phyloP scores from a whole-genome alignment of 2,888 invertebrate genomes.

The Rhamphomyia laevipes region DNA sequence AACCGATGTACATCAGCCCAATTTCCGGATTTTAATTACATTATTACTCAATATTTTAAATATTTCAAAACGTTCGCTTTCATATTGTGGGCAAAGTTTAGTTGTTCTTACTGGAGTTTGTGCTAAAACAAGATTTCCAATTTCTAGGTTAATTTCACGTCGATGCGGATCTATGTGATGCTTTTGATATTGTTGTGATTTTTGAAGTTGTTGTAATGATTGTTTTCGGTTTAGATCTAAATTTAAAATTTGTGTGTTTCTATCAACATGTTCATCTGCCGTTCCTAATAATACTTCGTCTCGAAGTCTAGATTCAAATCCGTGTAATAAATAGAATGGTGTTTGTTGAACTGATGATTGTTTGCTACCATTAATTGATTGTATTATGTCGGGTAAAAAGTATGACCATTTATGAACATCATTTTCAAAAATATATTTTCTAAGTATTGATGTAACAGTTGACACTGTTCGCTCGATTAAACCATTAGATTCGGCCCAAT shows the following conservation, averaged over 20 bases:
- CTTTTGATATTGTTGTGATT: not conserved
- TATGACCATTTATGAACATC: not conserved
- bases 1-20: not conserved
- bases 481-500: conserved; percentile 6
- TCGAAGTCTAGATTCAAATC: not conserved
- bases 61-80: not conserved
- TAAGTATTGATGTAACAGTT: conserved; percentile 2
- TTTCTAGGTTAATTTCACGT: not conserved
- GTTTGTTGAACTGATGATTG: not conserved
- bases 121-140: not conserved
- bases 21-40: conserved; percentile 1
- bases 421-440: conserved; percentile 1
- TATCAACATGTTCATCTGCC: not conserved
- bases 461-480: conserved; percentile 1
- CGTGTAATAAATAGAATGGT: conserved; percentile 1
- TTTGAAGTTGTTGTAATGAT: not conserved
- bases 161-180: not conserved
- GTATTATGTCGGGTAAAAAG: conserved; percentile 4
- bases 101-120: not conserved
- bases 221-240: not conserved
- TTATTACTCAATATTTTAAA: not conserved
- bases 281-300: not conserved
- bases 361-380: not conserved
- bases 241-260: not conserved
- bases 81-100: not conserved